Base-by-base conservation (phyloP, 2,888 invertebrate genomes). In the Liopterus haemorrhoidalis region DNA sequence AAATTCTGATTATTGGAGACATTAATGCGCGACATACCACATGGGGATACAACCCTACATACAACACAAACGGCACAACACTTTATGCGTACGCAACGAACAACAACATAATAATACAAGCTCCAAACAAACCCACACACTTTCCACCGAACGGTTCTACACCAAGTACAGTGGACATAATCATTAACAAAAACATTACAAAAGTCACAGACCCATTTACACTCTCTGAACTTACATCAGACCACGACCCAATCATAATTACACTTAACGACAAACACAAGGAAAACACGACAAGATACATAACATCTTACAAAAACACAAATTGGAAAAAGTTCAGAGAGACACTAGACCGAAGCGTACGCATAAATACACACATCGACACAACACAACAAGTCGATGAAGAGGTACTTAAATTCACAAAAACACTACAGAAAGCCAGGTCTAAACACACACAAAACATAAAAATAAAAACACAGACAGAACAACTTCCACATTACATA, bases 181-280 rank as follows among this genome's bases (percentile, higher is more conserved):
- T 42, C 11, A 18, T 54, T 5, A 25, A 19, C 5, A 39, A 46
- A 47, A 50, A 50, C 28, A 39, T 33, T 2, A 16, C 16, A 2
- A 31, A 41, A 9, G 12, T 21, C 11, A 33, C 24, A 11, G 27
- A 22, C n/a, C 46, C 41, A 3, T 5, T 24, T 19, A 31, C 50
- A 1, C 12, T 40, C 5, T 19, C 51, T n/a, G 53, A 55, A 45
- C 42, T 59, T 5, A 55, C 40, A 20, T 59, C 56, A 1, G 56
- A 59, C 35, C 58, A 59, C 21, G 39, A 36, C 6, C 57, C 57
- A 24, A 47, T 57, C 9, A 20, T 52, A 4, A 32, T 57, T 19
- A 9, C 22, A 36, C 22, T 42, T 8, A 11, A 11, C 9, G 27
- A 37, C 11, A 24, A 36, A 5, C 39, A 5, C n/a, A 24, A 11